These are phyloP conservation scores for Acleris sparsana DNA, from an alignment of 2,888 invertebrate species.

Conservation along the genomic window DNA sequence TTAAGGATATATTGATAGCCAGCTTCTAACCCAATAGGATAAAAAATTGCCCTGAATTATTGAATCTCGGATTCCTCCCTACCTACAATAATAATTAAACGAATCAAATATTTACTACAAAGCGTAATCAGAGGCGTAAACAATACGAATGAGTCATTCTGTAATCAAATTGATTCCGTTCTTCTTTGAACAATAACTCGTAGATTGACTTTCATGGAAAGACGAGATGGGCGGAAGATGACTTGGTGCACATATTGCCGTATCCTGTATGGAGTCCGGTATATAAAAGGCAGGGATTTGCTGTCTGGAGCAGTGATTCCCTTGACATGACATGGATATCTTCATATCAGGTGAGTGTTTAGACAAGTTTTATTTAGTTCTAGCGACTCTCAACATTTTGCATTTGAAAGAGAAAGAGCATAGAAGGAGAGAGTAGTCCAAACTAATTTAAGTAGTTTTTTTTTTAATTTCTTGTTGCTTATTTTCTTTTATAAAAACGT, in stretches of 20 bases:
- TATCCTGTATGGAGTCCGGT: constrained; percentile 54
- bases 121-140: neutral
- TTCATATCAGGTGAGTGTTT: constrained; percentile 4
- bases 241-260: constrained; percentile 43
- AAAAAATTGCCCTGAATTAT: too few species aligned
- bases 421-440: too few species aligned
- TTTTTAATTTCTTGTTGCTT: too few species aligned
- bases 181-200: constrained; percentile 67
- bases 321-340: constrained; percentile 15
- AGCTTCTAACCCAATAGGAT: too few species aligned
- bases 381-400: too few species aligned
- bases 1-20: too few species aligned
- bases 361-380: neutral
- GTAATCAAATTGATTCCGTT: constrained; percentile 46
- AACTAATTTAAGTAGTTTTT: too few species aligned
- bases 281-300: constrained; percentile 53
- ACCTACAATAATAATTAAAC: neutral
- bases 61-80: too few species aligned
- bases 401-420: too few species aligned
- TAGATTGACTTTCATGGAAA: constrained; percentile 72
- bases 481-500: too few species aligned
- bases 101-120: constrained; percentile 1
- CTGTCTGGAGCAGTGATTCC: constrained; percentile 40
- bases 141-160: constrained; percentile 37
- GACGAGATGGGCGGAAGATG: constrained; percentile 56